A percentile compares a stretch with the other conserved stretches of the same genome.
phyloP scores from a whole-genome alignment of 2,797 vertebrate species.

The Varecia variegata region DNA sequence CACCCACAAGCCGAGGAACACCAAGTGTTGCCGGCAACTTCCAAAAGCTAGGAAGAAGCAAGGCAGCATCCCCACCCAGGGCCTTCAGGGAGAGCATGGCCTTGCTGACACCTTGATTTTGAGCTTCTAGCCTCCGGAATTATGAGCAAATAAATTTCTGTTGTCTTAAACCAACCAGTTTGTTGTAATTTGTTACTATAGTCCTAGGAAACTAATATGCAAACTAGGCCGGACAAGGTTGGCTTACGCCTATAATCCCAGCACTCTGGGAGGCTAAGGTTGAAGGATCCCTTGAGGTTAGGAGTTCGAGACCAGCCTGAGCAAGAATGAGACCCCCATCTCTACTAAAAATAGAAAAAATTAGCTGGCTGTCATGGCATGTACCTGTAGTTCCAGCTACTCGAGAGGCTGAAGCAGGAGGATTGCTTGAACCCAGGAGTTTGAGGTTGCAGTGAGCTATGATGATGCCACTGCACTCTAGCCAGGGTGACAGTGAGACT shows the following conservation, averaged over 20 bases:
- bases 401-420: not conserved
- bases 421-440: not conserved
- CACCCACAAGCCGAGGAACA: not conserved
- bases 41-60: not conserved
- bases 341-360: not conserved
- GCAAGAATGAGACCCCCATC: not conserved
- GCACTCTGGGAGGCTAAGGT: not conserved
- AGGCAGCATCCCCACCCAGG: not conserved
- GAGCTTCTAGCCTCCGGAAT: not conserved
- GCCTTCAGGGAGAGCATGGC: not conserved
- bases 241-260: not conserved
- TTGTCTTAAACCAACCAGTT: not conserved
- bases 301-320: not conserved
- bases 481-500: not conserved
- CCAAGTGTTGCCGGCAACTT: too few relatives aligned
- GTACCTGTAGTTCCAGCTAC: not conserved
- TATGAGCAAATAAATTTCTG: not conserved
- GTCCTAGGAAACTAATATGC: not conserved
- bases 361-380: not conserved
- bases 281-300: not conserved
- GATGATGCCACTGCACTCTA: not conserved
- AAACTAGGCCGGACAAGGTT: not conserved
- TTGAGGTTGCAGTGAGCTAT: not conserved
- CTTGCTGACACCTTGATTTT: accelerated
- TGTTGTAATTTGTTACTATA: not conserved